A percentile compares a stretch with the other conserved stretches of the same genome.
These are phyloP conservation scores for Adrianichthys oophorus DNA, from an alignment of 2,797 vertebrate genomes.

Conservation along the genomic window DNA sequence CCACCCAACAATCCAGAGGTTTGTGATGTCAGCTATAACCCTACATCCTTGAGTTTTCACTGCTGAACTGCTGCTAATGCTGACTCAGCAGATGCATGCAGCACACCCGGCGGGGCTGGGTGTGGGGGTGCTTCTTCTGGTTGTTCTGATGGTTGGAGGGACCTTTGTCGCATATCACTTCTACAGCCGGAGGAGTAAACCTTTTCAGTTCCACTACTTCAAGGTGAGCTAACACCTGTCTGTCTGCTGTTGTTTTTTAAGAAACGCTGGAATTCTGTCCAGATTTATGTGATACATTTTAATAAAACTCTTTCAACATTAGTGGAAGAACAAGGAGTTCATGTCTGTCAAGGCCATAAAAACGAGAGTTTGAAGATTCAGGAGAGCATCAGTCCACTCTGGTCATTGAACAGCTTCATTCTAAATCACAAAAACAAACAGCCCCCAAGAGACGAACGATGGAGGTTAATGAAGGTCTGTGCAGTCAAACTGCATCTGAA, in stretches of 20 bases:
- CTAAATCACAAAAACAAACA: too few species aligned
- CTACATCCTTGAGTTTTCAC: background rate
- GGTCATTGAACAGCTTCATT: too few species aligned
- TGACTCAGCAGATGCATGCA: slow-evolving; percentile 52
- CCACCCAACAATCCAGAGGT: slow-evolving; percentile 73
- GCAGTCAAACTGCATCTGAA: too few species aligned
- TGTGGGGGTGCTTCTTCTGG: slow-evolving; percentile 80
- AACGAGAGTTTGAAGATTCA: too few species aligned
- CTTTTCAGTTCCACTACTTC: slow-evolving; percentile 86
- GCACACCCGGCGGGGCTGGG: slow-evolving; percentile 75
- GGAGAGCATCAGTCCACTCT: too few species aligned
- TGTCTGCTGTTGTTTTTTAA: background rate
- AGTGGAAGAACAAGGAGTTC: too few species aligned
- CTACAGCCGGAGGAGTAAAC: slow-evolving; percentile 79
- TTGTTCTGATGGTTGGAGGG: slow-evolving; percentile 65
- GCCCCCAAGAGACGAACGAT: too few species aligned
- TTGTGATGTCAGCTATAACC: slow-evolving; percentile 37
- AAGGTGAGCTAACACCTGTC: slow-evolving; percentile 64
- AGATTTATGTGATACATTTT: too few species aligned
- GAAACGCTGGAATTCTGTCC: background rate
- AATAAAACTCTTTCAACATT: too few species aligned
- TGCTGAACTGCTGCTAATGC: slow-evolving; percentile 16
- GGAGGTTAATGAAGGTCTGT: too few species aligned
- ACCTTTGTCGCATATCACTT: slow-evolving; percentile 82
- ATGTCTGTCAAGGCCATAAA: too few species aligned